These are phyloP conservation scores for Chiropotes sagulatus DNA, from an alignment of 2,797 vertebrate species.

Conservation along the genomic window DNA sequence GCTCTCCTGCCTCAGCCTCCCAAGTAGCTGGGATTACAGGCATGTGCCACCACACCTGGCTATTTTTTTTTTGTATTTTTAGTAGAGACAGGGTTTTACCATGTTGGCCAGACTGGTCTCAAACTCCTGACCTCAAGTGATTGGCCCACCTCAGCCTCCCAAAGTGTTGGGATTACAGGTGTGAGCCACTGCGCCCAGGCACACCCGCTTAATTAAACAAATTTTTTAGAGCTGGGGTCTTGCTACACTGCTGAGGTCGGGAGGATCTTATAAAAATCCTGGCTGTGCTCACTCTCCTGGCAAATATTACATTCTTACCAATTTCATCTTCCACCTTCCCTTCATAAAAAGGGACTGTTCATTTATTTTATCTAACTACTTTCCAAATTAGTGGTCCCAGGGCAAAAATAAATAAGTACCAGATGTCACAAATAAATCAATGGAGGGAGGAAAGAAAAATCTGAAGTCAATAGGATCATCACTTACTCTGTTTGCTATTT, in stretches of 20 bases:
- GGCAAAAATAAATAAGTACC: neutral
- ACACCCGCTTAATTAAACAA: neutral
- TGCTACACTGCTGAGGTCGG: neutral
- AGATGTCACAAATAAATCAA: neutral
- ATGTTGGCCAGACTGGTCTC: neutral
- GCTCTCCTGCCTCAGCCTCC: neutral
- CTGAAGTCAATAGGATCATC: neutral
- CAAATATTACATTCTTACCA: neutral
- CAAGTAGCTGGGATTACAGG: neutral
- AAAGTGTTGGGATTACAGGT: neutral
- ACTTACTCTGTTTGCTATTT: constrained; percentile 98
- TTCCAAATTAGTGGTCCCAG: neutral
- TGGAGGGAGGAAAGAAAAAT: neutral
- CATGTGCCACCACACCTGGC: neutral
- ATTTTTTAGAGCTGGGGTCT: neutral
- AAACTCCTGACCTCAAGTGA: neutral
- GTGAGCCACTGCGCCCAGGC: fast-evolving
- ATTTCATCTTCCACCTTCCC: neutral
- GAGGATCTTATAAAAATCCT: neutral
- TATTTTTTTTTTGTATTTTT: neutral
- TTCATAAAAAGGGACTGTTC: neutral
- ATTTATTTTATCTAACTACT: neutral
- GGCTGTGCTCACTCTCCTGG: neutral
- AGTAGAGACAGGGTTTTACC: neutral
- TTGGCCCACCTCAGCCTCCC: neutral